Conservation (phyloP, 2,113 vertebrate genomes). For the Lepus timidus region DNA sequence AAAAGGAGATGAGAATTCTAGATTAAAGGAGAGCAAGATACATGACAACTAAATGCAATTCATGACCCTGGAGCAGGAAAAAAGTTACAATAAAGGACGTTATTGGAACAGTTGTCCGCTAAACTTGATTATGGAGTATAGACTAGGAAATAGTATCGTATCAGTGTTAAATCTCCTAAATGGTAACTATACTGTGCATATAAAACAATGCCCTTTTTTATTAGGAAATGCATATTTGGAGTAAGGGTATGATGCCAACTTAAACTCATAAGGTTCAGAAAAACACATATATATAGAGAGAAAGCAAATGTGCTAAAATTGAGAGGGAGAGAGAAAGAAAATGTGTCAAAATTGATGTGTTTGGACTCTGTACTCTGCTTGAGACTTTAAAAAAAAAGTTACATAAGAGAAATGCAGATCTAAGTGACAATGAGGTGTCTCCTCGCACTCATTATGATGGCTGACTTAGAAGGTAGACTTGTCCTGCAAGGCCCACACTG, state of each 20-base stretch:
- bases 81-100: slow-evolving; percentile 8
- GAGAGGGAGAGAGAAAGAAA: neutral
- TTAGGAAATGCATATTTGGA: slow-evolving; percentile 7
- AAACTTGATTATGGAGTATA: neutral
- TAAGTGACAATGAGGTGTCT: neutral
- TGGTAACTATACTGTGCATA: neutral
- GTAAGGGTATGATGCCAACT: neutral
- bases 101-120: neutral
- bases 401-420: slow-evolving; percentile 31
- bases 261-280: neutral
- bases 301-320: neutral
- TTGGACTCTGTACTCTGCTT: slow-evolving; percentile 1
- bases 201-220: slow-evolving; percentile 16
- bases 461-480: no score
- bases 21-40: neutral
- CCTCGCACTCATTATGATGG: neutral
- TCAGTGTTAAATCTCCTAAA: neutral
- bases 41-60: neutral
- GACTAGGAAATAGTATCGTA: neutral
- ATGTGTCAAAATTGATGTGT: neutral
- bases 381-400: slow-evolving; percentile 13
- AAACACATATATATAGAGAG: neutral
- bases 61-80: neutral
- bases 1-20: neutral
- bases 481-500: no score